A percentile compares a stretch with the other conserved stretches of the same genome.
phyloP scores from a whole-genome alignment of 2,797 vertebrate species.

The Hippopotamyrus pictus region DNA sequence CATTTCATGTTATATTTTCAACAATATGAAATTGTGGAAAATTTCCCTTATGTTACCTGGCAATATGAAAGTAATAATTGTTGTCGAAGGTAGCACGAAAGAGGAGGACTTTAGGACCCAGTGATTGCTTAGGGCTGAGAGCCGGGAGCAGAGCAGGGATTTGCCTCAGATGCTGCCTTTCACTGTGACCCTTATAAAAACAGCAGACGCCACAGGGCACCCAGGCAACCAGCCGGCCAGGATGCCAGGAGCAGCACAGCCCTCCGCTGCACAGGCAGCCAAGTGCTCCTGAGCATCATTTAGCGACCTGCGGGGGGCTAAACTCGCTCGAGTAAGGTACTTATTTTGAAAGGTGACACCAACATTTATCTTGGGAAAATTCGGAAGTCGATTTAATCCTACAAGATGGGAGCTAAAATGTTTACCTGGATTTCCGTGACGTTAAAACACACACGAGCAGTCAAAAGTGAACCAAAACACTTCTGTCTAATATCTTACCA shows the following conservation, averaged over 20 bases:
- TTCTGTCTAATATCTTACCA: neutral
- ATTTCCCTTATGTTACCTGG: neutral
- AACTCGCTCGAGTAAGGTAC: neutral
- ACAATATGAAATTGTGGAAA: neutral
- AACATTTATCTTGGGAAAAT: neutral
- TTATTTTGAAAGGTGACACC: neutral
- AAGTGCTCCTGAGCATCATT: neutral
- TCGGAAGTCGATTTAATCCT: neutral
- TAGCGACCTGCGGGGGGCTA: neutral
- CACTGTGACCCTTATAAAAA: neutral
- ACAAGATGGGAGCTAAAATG: neutral
- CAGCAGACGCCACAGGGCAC: neutral
- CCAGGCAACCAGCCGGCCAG: neutral
- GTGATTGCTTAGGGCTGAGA: neutral
- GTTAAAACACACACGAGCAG: neutral
- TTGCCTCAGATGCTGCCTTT: neutral
- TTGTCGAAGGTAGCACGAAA: neutral
- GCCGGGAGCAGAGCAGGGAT: neutral
- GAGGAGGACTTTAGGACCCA: neutral
- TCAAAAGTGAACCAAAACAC: neutral
- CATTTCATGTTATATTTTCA: neutral
- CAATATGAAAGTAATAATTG: neutral
- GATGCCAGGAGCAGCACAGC: neutral
- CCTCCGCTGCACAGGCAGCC: constrained; percentile 19
- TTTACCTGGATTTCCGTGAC: neutral